A percentile compares a stretch with the other conserved stretches of the same genome.
Conservation (phyloP, 1,140 invertebrate genomes). For the Rhagoletis pomonella region DNA sequence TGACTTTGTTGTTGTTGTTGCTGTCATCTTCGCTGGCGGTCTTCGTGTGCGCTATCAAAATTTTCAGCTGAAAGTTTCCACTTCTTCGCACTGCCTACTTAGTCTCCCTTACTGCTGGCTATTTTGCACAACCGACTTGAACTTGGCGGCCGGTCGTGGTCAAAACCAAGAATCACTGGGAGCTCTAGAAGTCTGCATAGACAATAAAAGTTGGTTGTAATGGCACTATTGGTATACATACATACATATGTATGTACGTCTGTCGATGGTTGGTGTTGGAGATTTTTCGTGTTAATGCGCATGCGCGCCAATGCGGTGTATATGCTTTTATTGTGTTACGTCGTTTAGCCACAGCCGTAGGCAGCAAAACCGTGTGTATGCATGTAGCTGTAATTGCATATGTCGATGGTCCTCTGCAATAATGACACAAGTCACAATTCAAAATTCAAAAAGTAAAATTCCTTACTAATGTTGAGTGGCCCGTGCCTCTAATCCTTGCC, state of each 20-base stretch:
- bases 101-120: background rate
- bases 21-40: constrained; percentile 42
- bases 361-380: background rate
- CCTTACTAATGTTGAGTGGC: too few species aligned
- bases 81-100: background rate
- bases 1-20: constrained; percentile 5
- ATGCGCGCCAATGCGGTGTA: background rate
- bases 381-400: too few species aligned
- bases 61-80: background rate
- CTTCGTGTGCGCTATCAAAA: constrained; percentile 41
- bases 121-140: background rate
- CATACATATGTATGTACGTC: too few species aligned
- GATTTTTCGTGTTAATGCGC: constrained; percentile 41
- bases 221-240: background rate
- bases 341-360: background rate
- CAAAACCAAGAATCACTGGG: background rate
- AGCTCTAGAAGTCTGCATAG: background rate
- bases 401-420: too few species aligned
- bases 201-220: constrained; percentile 25
- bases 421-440: too few species aligned
- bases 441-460: too few species aligned
- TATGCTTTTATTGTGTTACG: background rate
- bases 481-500: too few species aligned
- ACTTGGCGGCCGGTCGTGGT: background rate
- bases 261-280: background rate